phyloP scores from a whole-genome alignment of 2,888 invertebrate genomes.

The Miltochrista miniata region DNA sequence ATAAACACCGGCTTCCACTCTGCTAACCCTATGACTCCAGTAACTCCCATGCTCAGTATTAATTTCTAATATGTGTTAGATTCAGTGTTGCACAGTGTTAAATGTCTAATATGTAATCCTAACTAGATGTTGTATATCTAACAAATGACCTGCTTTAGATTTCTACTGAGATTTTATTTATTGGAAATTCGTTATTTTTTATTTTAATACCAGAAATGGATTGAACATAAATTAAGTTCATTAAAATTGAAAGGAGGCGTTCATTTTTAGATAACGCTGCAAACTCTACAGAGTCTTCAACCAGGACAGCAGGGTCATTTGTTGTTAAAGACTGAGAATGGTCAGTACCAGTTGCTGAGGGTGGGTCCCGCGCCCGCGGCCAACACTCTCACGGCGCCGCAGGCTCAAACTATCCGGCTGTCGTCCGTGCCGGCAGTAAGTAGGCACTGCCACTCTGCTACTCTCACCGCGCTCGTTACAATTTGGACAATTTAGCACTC shows the following conservation, averaged over 20 bases:
- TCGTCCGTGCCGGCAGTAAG: slow-evolving; percentile 95
- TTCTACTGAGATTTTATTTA: slow-evolving; percentile 34
- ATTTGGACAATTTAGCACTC: slow-evolving; percentile 34
- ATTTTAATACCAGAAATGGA: slow-evolving; percentile 26
- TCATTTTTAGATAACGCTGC: slow-evolving; percentile 92
- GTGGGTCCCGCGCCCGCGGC: slow-evolving; percentile 91
- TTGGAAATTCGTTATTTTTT: slow-evolving; percentile 24
- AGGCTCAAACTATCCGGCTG: slow-evolving; percentile 90
- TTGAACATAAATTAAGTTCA: slow-evolving; percentile 25
- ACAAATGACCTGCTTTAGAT: slow-evolving; percentile 64
- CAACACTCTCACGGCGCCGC: slow-evolving; percentile 82
- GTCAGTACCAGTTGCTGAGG: slow-evolving; percentile 96
- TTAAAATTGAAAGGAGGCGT: slow-evolving; percentile 68
- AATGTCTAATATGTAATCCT: slow-evolving; percentile 29
- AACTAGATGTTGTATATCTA: slow-evolving; percentile 44
- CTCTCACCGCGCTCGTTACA: slow-evolving; percentile 26
- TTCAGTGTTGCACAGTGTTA: slow-evolving; percentile 35
- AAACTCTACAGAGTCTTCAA: slow-evolving; percentile 93
- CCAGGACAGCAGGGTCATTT: slow-evolving; percentile 94
- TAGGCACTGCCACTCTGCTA: slow-evolving; percentile 82
- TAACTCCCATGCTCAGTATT: slow-evolving; percentile 15
- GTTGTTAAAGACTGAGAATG: slow-evolving; percentile 98
- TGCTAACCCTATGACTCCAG: slow-evolving; percentile 32
- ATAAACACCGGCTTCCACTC: slow-evolving; percentile 35
- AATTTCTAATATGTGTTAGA: slow-evolving; percentile 19